Conservation (phyloP, 1,140 invertebrate species). For the Leptinotarsa undecemlineata region DNA sequence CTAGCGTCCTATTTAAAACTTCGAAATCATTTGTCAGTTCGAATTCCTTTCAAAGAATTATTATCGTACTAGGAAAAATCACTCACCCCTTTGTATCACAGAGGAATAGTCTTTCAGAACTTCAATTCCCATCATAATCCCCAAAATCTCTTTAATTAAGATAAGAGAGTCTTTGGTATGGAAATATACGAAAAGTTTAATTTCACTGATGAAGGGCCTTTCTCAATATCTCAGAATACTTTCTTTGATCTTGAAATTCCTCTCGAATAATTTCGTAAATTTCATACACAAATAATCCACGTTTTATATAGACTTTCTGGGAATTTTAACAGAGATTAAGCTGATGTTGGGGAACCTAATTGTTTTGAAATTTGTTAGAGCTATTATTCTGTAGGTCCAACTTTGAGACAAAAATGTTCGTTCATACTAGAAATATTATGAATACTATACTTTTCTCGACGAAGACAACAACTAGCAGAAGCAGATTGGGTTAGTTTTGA, state of each 20-base stretch:
- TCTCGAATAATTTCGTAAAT: neutral
- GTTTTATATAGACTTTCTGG: neutral
- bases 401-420: no score
- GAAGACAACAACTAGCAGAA: no score
- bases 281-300: neutral
- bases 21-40: no score
- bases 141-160: neutral
- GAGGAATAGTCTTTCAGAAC: neutral
- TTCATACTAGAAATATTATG: no score
- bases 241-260: neutral
- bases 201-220: neutral
- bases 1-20: no score
- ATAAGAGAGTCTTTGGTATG: neutral
- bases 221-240: neutral
- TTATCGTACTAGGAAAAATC: no score
- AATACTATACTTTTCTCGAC: no score
- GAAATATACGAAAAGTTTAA: conserved; percentile 5
- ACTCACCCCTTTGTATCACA: no score
- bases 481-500: no score
- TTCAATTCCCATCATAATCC: neutral
- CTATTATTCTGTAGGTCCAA: no score
- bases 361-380: neutral
- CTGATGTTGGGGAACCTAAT: neutral
- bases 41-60: no score
- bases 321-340: neutral